Evolutionary conservation across 2,113 vertebrate genomes (phyloP).

Genomic region (Chroicocephalus ridibundus): DNA sequence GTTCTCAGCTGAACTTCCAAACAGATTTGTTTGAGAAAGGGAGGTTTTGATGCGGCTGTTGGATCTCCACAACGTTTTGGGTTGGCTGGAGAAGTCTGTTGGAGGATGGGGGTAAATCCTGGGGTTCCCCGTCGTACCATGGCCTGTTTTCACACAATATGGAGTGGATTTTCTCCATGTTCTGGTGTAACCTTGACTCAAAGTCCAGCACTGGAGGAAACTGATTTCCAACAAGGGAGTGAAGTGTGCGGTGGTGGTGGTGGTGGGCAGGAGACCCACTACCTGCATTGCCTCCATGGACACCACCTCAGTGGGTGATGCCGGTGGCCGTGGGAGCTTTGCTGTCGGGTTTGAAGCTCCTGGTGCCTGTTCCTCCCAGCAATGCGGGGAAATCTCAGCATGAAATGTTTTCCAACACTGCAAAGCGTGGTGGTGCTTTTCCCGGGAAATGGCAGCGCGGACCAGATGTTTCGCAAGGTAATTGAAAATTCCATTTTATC

Average conservation of each 20-base stretch:
- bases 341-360: rapidly evolving
- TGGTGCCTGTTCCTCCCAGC: neutral
- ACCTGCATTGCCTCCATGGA: rapidly evolving
- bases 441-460: constrained; percentile 33
- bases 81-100: neutral
- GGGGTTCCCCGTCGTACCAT: neutral
- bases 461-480: constrained; percentile 77
- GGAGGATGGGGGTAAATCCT: neutral
- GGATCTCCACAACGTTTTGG: neutral
- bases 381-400: constrained; percentile 1
- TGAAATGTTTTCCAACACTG: constrained; percentile 59
- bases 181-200: neutral
- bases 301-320: neutral
- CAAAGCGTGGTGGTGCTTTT: constrained; percentile 5
- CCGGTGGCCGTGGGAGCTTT: rapidly evolving
- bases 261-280: neutral
- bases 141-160: neutral
- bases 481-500: constrained; percentile 84
- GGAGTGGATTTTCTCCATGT: neutral
- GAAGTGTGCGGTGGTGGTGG: rapidly evolving
- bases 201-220: neutral
- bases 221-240: neutral
- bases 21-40: neutral
- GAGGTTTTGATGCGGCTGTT: neutral
- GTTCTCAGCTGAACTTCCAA: constrained; percentile 33